A percentile compares a stretch with the other conserved stretches of the same genome.
phyloP scores from a whole-genome alignment of 2,888 invertebrate species.

The Perdita meconis region DNA sequence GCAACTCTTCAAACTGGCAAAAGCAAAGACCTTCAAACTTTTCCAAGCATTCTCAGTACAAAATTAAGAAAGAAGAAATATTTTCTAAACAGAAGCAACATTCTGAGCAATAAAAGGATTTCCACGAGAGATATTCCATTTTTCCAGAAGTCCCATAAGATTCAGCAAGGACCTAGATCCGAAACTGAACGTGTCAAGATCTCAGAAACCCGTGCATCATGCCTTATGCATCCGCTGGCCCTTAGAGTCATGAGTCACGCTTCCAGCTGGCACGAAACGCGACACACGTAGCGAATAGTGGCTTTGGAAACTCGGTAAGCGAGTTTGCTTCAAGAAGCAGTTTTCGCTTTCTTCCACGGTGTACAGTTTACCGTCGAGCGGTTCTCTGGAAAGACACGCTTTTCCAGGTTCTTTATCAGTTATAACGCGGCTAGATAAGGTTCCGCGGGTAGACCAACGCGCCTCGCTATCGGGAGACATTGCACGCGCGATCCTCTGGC shows the following conservation, averaged over 20 bases:
- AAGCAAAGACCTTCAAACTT: too few relatives aligned
- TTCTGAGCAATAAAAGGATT: neutral
- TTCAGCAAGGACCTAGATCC: conserved; percentile 20
- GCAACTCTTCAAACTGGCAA: too few relatives aligned
- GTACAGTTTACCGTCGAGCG: neutral
- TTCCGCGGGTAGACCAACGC: conserved; percentile 25
- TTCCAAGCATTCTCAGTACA: too few relatives aligned
- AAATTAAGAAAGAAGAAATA: too few relatives aligned
- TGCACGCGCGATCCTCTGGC: conserved; percentile 15
- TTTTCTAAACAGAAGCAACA: too few relatives aligned
- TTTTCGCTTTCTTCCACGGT: neutral
- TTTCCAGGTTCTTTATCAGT: conserved; percentile 49
- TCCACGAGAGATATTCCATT: neutral
- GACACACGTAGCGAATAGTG: conserved; percentile 19
- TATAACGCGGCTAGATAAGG: conserved; percentile 64
- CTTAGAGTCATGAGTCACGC: conserved; percentile 49
- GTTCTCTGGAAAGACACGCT: conserved; percentile 21
- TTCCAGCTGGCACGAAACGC: conserved; percentile 26
- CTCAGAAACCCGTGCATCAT: conserved; percentile 49
- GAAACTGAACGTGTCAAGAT: conserved; percentile 32
- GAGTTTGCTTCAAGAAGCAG: neutral
- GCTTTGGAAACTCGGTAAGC: neutral
- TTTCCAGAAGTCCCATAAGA: neutral
- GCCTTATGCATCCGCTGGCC: conserved; percentile 49
- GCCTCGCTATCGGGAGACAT: conserved; percentile 26